These are phyloP conservation scores for Dryas iulia DNA, from an alignment of 1,140 invertebrate species.

Conservation along the genomic window DNA sequence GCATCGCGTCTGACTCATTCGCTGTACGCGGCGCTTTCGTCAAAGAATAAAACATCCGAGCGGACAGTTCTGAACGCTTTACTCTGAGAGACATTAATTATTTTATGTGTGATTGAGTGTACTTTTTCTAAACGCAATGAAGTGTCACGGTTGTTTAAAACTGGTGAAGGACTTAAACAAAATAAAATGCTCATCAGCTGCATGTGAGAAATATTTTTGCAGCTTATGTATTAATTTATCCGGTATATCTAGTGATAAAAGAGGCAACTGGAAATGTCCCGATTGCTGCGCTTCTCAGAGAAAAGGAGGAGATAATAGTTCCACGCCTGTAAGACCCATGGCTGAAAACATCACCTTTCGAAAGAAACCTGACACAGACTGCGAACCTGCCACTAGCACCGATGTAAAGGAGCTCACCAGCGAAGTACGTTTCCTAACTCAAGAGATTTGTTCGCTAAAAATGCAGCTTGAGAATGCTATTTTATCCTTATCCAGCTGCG, in stretches of 20 bases:
- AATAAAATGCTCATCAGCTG: slow-evolving; percentile 19
- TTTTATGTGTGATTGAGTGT: too few species aligned
- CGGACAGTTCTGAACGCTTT: too few species aligned
- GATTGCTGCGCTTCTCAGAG: too few species aligned
- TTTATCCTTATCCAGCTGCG: slow-evolving; percentile 4
- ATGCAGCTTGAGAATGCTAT: slow-evolving; percentile 17
- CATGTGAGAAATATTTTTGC: slow-evolving; percentile 19
- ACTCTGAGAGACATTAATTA: too few species aligned
- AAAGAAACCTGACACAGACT: slow-evolving; percentile 13
- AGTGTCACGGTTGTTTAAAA: slow-evolving; percentile 21
- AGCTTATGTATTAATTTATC: slow-evolving; percentile 16
- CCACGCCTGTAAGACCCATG: slow-evolving; percentile 11
- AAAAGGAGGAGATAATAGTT: slow-evolving; percentile 23
- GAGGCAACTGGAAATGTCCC: slow-evolving; percentile 13
- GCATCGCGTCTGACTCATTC: too few species aligned
- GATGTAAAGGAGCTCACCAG: slow-evolving; percentile 10
- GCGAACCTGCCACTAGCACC: slow-evolving; percentile 10
- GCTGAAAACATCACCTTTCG: slow-evolving; percentile 12
- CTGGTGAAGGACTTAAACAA: slow-evolving; percentile 14
- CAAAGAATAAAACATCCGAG: too few species aligned
- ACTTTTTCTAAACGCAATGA: slow-evolving; percentile 13
- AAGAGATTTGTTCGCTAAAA: slow-evolving; percentile 15
- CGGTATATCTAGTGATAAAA: slow-evolving; percentile 12
- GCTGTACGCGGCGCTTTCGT: too few species aligned
- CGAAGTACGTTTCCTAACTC: slow-evolving; percentile 14